Conservation (phyloP, 2,888 invertebrate genomes). For the Encarsia formosa region DNA sequence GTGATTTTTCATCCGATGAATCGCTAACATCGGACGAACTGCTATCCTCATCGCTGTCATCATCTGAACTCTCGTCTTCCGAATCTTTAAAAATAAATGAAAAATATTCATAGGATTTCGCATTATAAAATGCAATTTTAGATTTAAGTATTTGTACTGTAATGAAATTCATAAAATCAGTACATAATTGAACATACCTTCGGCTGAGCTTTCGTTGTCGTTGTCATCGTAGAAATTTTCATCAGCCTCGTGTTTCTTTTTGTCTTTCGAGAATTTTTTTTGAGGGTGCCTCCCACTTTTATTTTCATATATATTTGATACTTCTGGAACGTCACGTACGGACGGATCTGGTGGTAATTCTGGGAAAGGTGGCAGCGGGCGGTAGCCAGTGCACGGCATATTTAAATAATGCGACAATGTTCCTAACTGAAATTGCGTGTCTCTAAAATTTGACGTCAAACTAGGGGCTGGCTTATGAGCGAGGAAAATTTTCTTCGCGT, state of each 20-base stretch:
- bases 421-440: constrained; percentile 82
- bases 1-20: constrained; percentile 30
- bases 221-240: constrained; percentile 56
- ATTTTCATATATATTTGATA: constrained; percentile 39
- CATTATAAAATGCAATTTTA: no score
- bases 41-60: constrained; percentile 37
- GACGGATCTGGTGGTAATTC: constrained; percentile 68
- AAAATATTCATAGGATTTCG: neutral
- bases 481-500: constrained; percentile 81
- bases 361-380: constrained; percentile 82
- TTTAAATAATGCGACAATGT: constrained; percentile 94
- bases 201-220: constrained; percentile 45
- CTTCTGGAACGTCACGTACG: constrained; percentile 68
- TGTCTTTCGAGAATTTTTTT: constrained; percentile 44
- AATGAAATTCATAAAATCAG: neutral
- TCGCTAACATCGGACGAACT: constrained; percentile 30
- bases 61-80: constrained; percentile 50
- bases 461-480: constrained; percentile 92
- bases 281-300: constrained; percentile 35
- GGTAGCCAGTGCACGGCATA: constrained; percentile 79
- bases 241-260: constrained; percentile 54
- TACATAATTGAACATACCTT: constrained; percentile 33
- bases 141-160: neutral
- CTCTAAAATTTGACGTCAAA: constrained; percentile 78
- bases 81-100: constrained; percentile 26